Base-by-base conservation (phyloP, 2,113 vertebrate genomes). In the Mugil cephalus region DNA sequence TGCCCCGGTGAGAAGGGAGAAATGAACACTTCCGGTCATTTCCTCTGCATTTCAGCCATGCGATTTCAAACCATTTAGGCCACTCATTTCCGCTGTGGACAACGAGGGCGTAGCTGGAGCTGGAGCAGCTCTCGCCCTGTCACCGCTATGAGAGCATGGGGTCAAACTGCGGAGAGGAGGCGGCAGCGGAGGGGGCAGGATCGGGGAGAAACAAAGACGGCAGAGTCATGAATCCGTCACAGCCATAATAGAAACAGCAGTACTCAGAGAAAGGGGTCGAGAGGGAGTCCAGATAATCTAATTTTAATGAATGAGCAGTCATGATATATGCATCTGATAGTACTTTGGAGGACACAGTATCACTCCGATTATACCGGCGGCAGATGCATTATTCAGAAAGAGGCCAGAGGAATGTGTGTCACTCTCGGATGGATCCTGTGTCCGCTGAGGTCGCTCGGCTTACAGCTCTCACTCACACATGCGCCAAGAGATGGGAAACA, bases 321-420 rank as follows among this genome's bases (percentile, higher is more conserved):
- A 92, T 92, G 92, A 94, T 92, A 90, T 93, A 93, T 92, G 88
- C 84, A 74, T 93, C 85, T 88, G 93, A 93, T 88, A 94, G 93
- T 80, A 70, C 91, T 86, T 87, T 87, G 63, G 85, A 92, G 95
- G 77, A 95, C 94, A 96, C 88, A 89, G 90, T 94, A 95, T 95
- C 93, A 43, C 93, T 94, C 92, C 92, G 88, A 45, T 68, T 89
- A 84, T 79, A 83, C 90, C 88, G 90, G 82, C 69, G 67, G 77
- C 79, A 79, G 78, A 95, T 98, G 70, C 95, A 98, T 98, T 95
- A 97, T 97, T 97, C 94, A 97, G 90, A 83, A 85, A 82, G 89
- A 30, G 87, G 87, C 69, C 78, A 77, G 82, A 89, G 88, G 89
- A 89, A 72, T 77, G 73, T 76, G 74, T 79, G 86, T 85, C 74